Base-by-base conservation (phyloP, 1,140 invertebrate species). In the Drosophila sp. region DNA sequence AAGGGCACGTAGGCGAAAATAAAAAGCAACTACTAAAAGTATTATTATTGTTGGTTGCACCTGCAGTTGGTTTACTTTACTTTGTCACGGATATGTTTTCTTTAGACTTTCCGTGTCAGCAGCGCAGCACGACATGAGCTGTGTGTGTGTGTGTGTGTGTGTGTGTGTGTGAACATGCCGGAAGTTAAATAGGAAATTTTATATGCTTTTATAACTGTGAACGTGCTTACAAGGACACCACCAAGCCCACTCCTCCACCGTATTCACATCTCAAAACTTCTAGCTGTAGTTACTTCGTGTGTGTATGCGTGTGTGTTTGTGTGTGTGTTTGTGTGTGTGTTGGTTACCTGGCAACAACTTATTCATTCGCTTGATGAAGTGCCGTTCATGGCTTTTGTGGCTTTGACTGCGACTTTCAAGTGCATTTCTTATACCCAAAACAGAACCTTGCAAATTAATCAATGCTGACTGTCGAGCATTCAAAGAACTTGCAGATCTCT, bases 11-110 rank as follows among this genome's bases (percentile, higher is more conserved):
- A 32, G 9, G 32, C 5, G 43, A 50, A 70, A 2, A 21, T 21
- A 21, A 69, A 79, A 80, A 72, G 45, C 81, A 81, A 75, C 78
- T 78, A 70, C 74, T 75, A 78, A 78, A 72, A 78, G 82, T 87
- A 78, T 86, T 86, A 76, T 87, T 86, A 80, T 78, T 87, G 82
- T 81, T 78, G 82, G 40, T 76, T 89, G 82, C 82, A 89, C 83
- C 83, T 89, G 80, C 50, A 77, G 83, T 64, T 77, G 83, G 72
- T 83, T 87, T 83, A 82, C 79, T 87, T 87, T 89, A 87, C 83
- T 87, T 87, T 87, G 83, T 87, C 83, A 87, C 83, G 83, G 83
- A 87, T 87, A 89, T 87, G 83, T 87, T 87, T 89, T 89, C 84
- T 72, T 83, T 79, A 56, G 76, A 87, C 78, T 87, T 83, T 76